Conservation (phyloP, 2,797 vertebrate species). For the Tinamus major region DNA sequence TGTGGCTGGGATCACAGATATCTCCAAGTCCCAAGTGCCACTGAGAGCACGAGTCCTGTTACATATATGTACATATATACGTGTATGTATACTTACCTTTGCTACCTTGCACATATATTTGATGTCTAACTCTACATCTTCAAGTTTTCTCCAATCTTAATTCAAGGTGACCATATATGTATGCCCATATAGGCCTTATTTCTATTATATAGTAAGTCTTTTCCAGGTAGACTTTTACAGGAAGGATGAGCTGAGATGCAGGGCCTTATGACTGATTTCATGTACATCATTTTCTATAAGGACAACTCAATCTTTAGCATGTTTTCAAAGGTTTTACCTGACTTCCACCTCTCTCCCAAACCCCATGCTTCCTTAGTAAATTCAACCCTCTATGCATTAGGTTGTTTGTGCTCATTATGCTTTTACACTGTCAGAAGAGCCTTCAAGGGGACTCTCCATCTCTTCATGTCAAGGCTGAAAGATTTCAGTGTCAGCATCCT, state of each 20-base stretch:
- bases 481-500: neutral
- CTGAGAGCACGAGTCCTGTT: fast-evolving
- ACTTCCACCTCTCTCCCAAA: neutral
- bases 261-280: neutral
- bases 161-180: neutral
- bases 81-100: neutral
- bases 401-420: neutral
- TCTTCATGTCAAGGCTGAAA: neutral
- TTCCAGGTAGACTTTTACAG: neutral
- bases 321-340: neutral
- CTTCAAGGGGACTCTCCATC: neutral
- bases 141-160: neutral
- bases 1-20: neutral
- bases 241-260: neutral
- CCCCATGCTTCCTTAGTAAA: neutral
- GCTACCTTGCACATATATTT: neutral
- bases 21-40: neutral
- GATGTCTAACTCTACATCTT: neutral
- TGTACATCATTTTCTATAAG: neutral
- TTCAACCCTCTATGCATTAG: neutral
- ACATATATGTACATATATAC: no score
- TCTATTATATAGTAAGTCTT: neutral
- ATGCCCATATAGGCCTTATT: neutral
- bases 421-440: neutral
- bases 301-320: neutral